Conservation (phyloP, 23 tunicate genomes). For the Corella eumyota region DNA sequence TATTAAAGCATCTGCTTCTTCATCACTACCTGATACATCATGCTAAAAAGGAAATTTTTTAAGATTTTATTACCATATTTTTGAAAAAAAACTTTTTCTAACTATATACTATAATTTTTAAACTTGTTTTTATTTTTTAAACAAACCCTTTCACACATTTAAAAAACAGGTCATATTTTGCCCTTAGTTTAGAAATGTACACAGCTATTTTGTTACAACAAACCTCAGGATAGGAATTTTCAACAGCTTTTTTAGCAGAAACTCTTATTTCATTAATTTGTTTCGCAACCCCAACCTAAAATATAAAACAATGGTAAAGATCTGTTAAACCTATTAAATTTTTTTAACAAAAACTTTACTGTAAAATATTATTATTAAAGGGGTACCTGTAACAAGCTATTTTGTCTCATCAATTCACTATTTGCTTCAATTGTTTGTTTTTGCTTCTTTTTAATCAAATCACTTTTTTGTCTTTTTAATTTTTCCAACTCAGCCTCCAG, state of each 20-base stretch:
- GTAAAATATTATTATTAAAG: slow-evolving; percentile 1
- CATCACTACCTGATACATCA: background rate
- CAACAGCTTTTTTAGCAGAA: slow-evolving; percentile 38
- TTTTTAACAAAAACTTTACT: background rate
- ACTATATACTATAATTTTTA: too few relatives aligned
- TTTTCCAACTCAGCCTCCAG: slow-evolving; percentile 62
- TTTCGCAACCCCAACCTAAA: slow-evolving; percentile 55
- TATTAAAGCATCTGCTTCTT: background rate
- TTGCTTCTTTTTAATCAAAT: slow-evolving; percentile 34
- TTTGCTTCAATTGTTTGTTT: slow-evolving; percentile 20
- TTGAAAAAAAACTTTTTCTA: too few relatives aligned
- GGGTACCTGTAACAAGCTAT: slow-evolving; percentile 42
- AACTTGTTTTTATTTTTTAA: too few relatives aligned
- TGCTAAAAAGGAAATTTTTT: too few relatives aligned
- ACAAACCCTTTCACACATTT: too few relatives aligned
- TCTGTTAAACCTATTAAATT: background rate
- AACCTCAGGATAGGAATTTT: background rate
- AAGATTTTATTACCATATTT: too few relatives aligned
- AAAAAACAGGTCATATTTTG: too few relatives aligned
- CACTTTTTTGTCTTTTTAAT: slow-evolving; percentile 54
- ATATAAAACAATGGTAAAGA: slow-evolving; percentile 1
- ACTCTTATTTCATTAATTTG: slow-evolving; percentile 48
- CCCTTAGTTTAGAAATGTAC: too few relatives aligned
- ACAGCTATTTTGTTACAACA: too few relatives aligned
- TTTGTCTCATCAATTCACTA: slow-evolving; percentile 39